Conservation (phyloP, 2,113 vertebrate species). For the Bubo bubo region DNA sequence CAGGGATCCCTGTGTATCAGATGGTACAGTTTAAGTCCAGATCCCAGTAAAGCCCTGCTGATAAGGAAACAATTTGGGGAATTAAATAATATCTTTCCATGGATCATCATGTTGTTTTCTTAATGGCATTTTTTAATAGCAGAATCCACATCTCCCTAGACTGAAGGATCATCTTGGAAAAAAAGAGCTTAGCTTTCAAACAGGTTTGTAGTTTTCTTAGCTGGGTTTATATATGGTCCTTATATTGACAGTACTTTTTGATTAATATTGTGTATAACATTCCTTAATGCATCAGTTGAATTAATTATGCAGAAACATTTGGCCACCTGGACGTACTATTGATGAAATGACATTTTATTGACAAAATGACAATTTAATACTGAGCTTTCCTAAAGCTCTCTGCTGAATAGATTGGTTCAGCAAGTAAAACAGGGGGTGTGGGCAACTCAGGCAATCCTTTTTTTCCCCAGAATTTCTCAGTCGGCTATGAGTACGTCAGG, state of each 20-base stretch:
- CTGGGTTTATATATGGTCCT: slow-evolving; percentile 53
- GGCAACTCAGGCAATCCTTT: not conserved
- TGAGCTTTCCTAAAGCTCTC: slow-evolving; percentile 50
- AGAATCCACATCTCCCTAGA: not conserved
- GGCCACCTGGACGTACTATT: slow-evolving; percentile 23
- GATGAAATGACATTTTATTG: slow-evolving; percentile 77
- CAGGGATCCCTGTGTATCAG: not conserved
- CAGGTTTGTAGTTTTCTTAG: slow-evolving; percentile 1
- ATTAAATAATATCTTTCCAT: not conserved
- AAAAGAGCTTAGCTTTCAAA: not conserved
- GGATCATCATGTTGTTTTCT: not conserved
- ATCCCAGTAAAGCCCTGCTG: not conserved
- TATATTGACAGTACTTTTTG: slow-evolving; percentile 68
- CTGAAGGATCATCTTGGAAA: not conserved
- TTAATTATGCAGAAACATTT: slow-evolving; percentile 78
- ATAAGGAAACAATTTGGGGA: not conserved
- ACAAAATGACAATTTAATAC: slow-evolving; percentile 77
- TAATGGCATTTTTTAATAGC: slow-evolving; percentile 24
- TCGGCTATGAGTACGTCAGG: not conserved
- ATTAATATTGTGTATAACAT: slow-evolving; percentile 75
- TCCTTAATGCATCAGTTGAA: slow-evolving; percentile 75
- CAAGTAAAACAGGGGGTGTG: not conserved
- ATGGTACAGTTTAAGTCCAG: not conserved
- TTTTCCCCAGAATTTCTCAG: not conserved
- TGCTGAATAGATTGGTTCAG: not conserved